phyloP scores from a whole-genome alignment of 2,797 vertebrate genomes.

The Silurus lanzhouensis region DNA sequence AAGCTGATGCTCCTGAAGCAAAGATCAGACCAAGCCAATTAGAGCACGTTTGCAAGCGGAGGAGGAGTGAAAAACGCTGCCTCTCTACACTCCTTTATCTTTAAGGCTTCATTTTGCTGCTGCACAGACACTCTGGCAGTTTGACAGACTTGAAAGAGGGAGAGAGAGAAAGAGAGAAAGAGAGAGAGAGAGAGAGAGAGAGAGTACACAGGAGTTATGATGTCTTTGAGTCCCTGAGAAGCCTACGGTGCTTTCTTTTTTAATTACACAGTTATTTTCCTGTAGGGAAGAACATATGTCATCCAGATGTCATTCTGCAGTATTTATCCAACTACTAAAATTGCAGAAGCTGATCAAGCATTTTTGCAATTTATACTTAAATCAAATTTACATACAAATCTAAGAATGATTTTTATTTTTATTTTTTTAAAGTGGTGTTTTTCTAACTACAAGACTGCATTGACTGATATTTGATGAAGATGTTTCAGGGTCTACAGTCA shows the following conservation, averaged over 20 bases:
- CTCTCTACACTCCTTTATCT: slow-evolving; percentile 1
- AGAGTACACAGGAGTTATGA: neutral
- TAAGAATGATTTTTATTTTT: too few relatives aligned
- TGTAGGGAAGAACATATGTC: slow-evolving; percentile 21
- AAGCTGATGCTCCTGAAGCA: slow-evolving; percentile 1
- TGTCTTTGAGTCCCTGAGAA: neutral
- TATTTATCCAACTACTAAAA: neutral
- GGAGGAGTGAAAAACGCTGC: neutral
- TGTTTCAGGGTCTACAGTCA: neutral
- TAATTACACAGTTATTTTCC: slow-evolving; percentile 2
- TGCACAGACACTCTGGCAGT: slow-evolving; percentile 16
- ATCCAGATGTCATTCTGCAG: slow-evolving; percentile 16
- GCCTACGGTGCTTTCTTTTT: neutral
- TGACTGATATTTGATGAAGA: neutral
- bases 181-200: slow-evolving; percentile 1
- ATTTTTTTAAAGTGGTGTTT: neutral
- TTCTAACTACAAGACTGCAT: neutral
- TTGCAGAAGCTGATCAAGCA: too few relatives aligned
- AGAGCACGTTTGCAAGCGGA: neutral
- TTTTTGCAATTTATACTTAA: neutral
- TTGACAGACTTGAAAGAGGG: slow-evolving; percentile 1
- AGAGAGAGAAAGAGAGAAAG: too few relatives aligned
- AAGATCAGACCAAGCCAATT: slow-evolving; percentile 13
- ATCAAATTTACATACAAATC: neutral
- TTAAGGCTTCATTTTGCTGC: slow-evolving; percentile 13